Conservation (phyloP, 2,113 vertebrate species). For the Petrocephalus zakoni region DNA sequence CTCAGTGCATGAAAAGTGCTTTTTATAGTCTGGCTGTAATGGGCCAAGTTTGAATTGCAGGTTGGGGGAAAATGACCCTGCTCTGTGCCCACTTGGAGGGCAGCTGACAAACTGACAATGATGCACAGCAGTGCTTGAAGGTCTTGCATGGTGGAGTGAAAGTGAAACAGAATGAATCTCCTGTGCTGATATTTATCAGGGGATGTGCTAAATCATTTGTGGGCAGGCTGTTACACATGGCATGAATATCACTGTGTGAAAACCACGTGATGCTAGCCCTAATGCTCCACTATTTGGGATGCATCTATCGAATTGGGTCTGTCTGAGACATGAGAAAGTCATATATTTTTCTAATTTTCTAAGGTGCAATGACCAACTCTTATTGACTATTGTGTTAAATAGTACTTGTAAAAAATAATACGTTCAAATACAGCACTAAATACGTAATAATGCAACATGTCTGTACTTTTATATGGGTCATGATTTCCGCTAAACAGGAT, state of each 20-base stretch:
- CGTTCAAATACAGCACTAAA: background rate
- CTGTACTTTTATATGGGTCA: too few species aligned
- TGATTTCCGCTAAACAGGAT: background rate
- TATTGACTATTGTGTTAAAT: background rate
- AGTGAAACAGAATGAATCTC: slow-evolving; percentile 53
- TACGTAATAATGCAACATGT: background rate
- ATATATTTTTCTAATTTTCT: background rate
- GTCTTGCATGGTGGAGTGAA: slow-evolving; percentile 55
- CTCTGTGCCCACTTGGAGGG: slow-evolving; percentile 62
- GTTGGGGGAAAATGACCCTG: slow-evolving; percentile 71
- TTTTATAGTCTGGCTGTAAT: slow-evolving; percentile 77
- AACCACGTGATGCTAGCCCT: background rate
- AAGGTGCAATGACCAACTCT: background rate
- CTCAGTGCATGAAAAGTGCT: slow-evolving; percentile 72
- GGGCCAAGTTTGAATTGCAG: slow-evolving; percentile 77
- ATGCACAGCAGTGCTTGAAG: slow-evolving; percentile 54
- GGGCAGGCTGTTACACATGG: background rate
- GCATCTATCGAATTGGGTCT: background rate
- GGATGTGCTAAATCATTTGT: slow-evolving; percentile 45
- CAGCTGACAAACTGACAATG: slow-evolving; percentile 71
- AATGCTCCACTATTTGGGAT: background rate
- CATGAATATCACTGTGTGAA: background rate
- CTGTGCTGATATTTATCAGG: slow-evolving; percentile 57
- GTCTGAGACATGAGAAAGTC: background rate
- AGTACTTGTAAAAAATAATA: background rate